These are phyloP conservation scores for Martes martes DNA, from an alignment of 2,113 vertebrate genomes.

Conservation along the genomic window DNA sequence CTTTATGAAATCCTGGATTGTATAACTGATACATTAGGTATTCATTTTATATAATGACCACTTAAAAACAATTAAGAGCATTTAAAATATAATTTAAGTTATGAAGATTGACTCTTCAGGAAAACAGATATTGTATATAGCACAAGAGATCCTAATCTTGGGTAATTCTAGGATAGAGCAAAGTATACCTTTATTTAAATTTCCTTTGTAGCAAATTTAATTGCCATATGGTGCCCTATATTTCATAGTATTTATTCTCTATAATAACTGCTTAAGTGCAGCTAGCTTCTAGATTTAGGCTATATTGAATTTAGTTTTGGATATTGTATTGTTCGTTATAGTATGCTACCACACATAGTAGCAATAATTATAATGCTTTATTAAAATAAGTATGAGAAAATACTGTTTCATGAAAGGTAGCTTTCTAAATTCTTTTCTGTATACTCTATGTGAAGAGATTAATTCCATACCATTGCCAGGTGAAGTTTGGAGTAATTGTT, in stretches of 20 bases:
- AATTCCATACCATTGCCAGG: constrained; percentile 14
- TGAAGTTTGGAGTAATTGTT: constrained; percentile 56
- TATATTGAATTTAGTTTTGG: constrained; percentile 63
- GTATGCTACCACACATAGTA: constrained; percentile 42
- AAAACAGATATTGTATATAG: constrained; percentile 56
- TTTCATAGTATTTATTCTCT: constrained; percentile 74
- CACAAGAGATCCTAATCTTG: constrained; percentile 52
- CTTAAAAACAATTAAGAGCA: constrained; percentile 60
- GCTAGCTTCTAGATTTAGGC: constrained; percentile 57
- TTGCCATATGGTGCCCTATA: constrained; percentile 53
- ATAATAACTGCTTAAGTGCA: constrained; percentile 44
- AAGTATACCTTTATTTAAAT: constrained; percentile 67
- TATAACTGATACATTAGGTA: constrained; percentile 31
- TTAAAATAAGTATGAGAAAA: constrained; percentile 65
- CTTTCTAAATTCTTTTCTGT: constrained; percentile 44
- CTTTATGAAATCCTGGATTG: constrained; percentile 47
- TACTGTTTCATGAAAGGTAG: constrained; percentile 56
- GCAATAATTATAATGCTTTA: constrained; percentile 58
- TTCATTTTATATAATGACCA: constrained; percentile 48
- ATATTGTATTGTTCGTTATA: constrained; percentile 57
- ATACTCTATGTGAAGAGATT: constrained; percentile 51
- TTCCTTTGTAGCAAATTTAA: constrained; percentile 44
- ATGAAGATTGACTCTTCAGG: constrained; percentile 58
- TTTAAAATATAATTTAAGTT: constrained; percentile 65
- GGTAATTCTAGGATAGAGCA: constrained; percentile 46